Conservation (phyloP, 30 jellyfish, hydroid and myxozoan species). For the Phacellophora camtschatica region DNA sequence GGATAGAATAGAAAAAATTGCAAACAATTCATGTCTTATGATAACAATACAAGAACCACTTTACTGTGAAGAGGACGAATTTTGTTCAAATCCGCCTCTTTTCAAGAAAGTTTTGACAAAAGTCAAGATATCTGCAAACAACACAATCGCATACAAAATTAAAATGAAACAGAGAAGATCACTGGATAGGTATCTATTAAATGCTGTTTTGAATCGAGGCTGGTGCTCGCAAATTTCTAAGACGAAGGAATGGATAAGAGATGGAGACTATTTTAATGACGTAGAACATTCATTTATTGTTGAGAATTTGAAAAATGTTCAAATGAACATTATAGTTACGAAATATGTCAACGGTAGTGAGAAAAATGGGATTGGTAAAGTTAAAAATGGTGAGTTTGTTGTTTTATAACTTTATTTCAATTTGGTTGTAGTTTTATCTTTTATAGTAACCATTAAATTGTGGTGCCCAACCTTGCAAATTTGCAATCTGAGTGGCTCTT, state of each 20-base stretch:
- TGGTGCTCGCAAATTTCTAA: too few relatives aligned
- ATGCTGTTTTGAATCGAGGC: constrained; percentile 5
- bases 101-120: background rate
- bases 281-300: background rate
- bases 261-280: constrained; percentile 5
- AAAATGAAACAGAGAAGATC: background rate
- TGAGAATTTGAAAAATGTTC: background rate
- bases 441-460: too few relatives aligned
- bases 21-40: background rate
- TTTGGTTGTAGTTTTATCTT: too few relatives aligned
- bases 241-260: constrained; percentile 4
- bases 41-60: background rate
- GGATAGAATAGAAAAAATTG: background rate
- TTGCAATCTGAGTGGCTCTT: too few relatives aligned
- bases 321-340: too few relatives aligned
- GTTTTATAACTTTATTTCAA: too few relatives aligned
- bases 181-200: background rate
- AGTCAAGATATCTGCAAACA: background rate
- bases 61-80: background rate
- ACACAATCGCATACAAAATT: background rate
- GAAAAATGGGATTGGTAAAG: too few relatives aligned
- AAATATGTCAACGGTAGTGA: too few relatives aligned
- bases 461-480: too few relatives aligned
- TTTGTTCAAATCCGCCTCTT: background rate
- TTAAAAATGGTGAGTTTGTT: too few relatives aligned